These are phyloP conservation scores for Euwallacea fornicatus DNA, from an alignment of 1,140 invertebrate genomes.

Conservation along the genomic window DNA sequence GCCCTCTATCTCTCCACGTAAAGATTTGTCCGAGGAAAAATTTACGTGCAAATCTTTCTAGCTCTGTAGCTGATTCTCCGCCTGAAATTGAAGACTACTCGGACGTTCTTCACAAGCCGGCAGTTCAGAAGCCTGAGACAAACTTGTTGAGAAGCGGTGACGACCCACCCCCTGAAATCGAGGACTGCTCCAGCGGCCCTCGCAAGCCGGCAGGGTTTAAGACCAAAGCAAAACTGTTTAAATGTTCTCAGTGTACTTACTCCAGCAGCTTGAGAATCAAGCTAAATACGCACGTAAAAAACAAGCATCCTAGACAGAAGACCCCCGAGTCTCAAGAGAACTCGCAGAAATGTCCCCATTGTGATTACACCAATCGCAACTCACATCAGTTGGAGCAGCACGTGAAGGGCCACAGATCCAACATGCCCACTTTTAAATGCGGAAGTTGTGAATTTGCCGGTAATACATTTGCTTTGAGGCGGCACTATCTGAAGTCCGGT, in stretches of 20 bases:
- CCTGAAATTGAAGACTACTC: no score
- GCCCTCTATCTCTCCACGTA: no score
- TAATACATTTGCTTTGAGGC: background rate
- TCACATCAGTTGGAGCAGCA: background rate
- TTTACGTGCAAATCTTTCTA: no score
- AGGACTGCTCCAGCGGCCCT: no score
- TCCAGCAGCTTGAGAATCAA: constrained; percentile 5
- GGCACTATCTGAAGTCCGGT: background rate
- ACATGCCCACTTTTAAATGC: constrained; percentile 5
- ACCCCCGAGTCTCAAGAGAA: background rate
- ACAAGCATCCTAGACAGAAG: background rate
- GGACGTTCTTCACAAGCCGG: no score
- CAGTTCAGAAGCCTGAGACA: no score
- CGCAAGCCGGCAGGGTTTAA: background rate
- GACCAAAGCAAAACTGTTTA: background rate
- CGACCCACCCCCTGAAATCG: no score
- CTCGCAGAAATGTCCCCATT: background rate
- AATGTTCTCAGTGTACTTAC: background rate
- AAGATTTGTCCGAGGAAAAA: no score
- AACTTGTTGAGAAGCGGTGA: no score
- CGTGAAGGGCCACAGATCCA: background rate
- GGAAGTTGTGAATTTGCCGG: background rate
- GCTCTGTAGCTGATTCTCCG: no score
- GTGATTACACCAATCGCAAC: background rate
- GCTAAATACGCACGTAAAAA: constrained; percentile 2